These are phyloP conservation scores for Drosophila tsacasi DNA, from an alignment of 1,140 invertebrate genomes.

Conservation along the genomic window DNA sequence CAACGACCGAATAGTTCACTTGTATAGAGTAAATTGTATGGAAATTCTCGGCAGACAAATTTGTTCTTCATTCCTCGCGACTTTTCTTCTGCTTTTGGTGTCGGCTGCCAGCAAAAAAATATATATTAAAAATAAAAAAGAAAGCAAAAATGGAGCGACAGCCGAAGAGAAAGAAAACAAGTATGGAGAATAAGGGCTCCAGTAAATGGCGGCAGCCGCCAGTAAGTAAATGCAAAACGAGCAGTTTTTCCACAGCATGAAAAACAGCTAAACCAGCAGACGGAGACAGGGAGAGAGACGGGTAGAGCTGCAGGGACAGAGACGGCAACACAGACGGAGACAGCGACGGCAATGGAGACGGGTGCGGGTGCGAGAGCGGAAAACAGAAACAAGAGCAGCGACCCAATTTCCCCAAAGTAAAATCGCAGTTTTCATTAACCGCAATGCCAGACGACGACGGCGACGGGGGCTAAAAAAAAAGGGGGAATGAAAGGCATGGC, in stretches of 20 bases:
- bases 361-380: constrained; percentile 19
- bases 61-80: constrained; percentile 24
- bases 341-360: constrained; percentile 3
- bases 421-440: constrained; percentile 79
- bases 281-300: constrained; percentile 37
- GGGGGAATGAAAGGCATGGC: neutral
- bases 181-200: constrained; percentile 39
- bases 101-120: constrained; percentile 29
- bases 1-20: constrained; percentile 36
- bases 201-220: constrained; percentile 71
- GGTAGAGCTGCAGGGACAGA: constrained; percentile 22
- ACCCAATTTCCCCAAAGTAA: constrained; percentile 74
- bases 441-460: constrained; percentile 55
- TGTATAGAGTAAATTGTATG: constrained; percentile 48
- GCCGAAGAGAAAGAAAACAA: constrained; percentile 43
- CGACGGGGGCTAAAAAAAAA: constrained; percentile 19
- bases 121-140: neutral
- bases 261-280: constrained; percentile 47
- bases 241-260: constrained; percentile 37
- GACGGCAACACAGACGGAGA: constrained; percentile 34
- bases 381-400: constrained; percentile 56
- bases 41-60: constrained; percentile 43
- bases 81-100: constrained; percentile 28
- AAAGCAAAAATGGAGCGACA: constrained; percentile 29
- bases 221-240: constrained; percentile 75